Evolutionary conservation across 2,113 vertebrate genomes (phyloP), one percentile per base, ranked within the genome.

Genomic region (Orcinus orca): DNA sequence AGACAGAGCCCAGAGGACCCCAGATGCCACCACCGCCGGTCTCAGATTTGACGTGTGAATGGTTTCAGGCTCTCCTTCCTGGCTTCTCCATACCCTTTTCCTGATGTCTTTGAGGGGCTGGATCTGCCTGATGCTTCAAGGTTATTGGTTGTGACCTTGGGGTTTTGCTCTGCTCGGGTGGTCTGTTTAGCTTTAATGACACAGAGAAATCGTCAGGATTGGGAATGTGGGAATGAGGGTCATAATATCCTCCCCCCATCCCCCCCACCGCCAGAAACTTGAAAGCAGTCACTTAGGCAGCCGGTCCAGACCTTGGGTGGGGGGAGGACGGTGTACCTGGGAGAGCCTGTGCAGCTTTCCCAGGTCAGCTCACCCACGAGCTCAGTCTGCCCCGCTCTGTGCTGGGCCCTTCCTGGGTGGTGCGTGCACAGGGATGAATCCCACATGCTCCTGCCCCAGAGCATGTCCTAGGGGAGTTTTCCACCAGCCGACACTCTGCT

Each of bases 401-500:
- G 12, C 53, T 38, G 50, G 33, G 10, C 55, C 50, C 36, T 82
- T 11, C 8, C 81, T 8, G 10, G 53, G 12, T 0, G 10, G 15
- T n/a, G 15, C 0, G 15, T 6, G 13, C 7, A 8, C 8, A 3
- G 26, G 0, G 5, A 6, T 63, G 55, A 86, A 4, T 50, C 26
- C 23, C 14, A 11, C 21, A 6, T 18, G 8, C 41, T 36, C 5
- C 21, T 3, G 47, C 13, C 4, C 8, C 21, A 44, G 41, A 50
- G 11, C 3, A 9, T 17, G 62, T 20, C 71, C 33, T 6, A 11
- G 68, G 25, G 50, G 10, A 36, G 3, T 8, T 38, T 53, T 11
- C 47, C 60, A 47, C 31, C 18, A 44, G 83, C 31, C 14, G 1
- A 25, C 58, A 14, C n/a, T 13, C 8, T 31, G 53, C 21, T 18